These are phyloP conservation scores for western clawed frog (Xenopus tropicalis) DNA, from an alignment of 2,113 vertebrate genomes.

Conservation along the genomic window UCB_Xtro_10.0 CM004448.2:11126501-11127000, in stretches of 20 bases:
- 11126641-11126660: background rate
- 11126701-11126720: constrained; percentile 25
- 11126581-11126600: background rate
- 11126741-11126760: background rate
- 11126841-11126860: background rate
- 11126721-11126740: background rate
- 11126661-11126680: background rate
- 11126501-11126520: too few species aligned
- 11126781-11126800: background rate
- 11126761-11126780: background rate
- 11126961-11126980: too few species aligned
- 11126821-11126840: background rate
- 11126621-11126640: background rate
- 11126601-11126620: background rate
- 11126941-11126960: too few species aligned
- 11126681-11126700: constrained; percentile 8
- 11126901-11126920: too few species aligned
- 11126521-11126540: too few species aligned
- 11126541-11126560: too few species aligned
- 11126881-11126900: too few species aligned
- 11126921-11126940: too few species aligned
- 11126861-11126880: too few species aligned
- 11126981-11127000: too few species aligned
- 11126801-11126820: constrained; percentile 19
- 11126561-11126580: too few species aligned